These are phyloP conservation scores for Cyphomyrmex costatus DNA, from an alignment of 1,140 invertebrate species.

Conservation along the genomic window DNA sequence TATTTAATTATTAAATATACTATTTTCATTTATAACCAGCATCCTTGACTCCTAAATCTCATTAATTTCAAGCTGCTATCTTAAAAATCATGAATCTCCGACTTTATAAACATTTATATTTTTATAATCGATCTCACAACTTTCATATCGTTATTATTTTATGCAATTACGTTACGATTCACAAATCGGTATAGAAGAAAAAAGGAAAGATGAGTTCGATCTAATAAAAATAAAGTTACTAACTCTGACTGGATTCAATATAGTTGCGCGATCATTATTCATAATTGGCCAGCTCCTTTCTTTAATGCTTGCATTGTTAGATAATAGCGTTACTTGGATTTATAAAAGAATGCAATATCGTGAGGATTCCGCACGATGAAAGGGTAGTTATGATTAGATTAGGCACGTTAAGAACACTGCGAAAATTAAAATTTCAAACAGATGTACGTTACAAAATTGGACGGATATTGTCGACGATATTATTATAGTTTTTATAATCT, in stretches of 20 bases:
- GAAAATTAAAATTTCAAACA: constrained; percentile 35
- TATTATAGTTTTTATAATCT: constrained; percentile 4
- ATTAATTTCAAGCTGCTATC: neutral
- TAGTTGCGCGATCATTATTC: constrained; percentile 44
- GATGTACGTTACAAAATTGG: neutral
- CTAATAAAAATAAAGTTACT: constrained; percentile 30
- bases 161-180: neutral
- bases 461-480: neutral
- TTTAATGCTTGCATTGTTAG: constrained; percentile 31
- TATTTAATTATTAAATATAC: neutral
- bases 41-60: neutral
- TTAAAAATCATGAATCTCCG: constrained; percentile 1
- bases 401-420: neutral
- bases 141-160: neutral
- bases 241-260: constrained; percentile 11
- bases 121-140: neutral
- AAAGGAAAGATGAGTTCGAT: neutral
- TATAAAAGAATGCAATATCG: constrained; percentile 26
- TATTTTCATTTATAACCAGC: neutral
- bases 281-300: constrained; percentile 34
- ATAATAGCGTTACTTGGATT: constrained; percentile 30
- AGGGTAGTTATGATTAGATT: constrained; percentile 3
- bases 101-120: constrained; percentile 9
- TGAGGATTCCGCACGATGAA: neutral
- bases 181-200: neutral